These are phyloP conservation scores for Myotis lucifugus DNA, from an alignment of 2,113 vertebrate genomes.

Conservation along the genomic window DNA sequence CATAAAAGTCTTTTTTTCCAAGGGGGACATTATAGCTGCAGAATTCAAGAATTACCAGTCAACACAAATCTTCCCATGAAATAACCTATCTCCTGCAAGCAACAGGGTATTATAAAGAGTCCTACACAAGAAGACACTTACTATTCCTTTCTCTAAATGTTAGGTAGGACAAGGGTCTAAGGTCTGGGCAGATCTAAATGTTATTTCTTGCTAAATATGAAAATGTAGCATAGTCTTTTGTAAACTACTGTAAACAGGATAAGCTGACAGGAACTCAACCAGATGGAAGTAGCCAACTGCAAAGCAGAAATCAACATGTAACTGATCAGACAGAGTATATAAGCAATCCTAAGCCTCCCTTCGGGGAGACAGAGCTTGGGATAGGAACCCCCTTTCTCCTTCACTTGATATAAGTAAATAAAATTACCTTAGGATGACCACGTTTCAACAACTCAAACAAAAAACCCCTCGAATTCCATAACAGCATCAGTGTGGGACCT, in stretches of 20 bases:
- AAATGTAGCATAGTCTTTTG: neutral
- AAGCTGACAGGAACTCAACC: neutral
- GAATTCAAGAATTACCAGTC: neutral
- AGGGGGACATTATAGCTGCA: neutral
- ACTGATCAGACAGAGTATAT: neutral
- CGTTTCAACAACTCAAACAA: neutral
- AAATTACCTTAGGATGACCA: neutral
- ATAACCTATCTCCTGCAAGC: neutral
- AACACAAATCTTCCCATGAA: neutral
- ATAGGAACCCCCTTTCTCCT: neutral
- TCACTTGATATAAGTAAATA: neutral
- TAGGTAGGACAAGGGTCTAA: neutral
- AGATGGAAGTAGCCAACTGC: neutral
- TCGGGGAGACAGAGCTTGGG: neutral
- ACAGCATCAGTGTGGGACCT: neutral
- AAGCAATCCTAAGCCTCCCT: neutral
- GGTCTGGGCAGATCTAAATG: neutral
- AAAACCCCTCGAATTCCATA: neutral
- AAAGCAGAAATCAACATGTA: neutral
- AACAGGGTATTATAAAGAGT: neutral
- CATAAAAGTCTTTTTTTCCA: neutral
- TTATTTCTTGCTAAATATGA: neutral
- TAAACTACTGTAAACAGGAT: neutral
- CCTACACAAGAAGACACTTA: neutral
- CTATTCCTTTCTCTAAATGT: neutral